These are phyloP conservation scores for Netelia inedita DNA, from an alignment of 2,888 invertebrate genomes.

Conservation along the genomic window DNA sequence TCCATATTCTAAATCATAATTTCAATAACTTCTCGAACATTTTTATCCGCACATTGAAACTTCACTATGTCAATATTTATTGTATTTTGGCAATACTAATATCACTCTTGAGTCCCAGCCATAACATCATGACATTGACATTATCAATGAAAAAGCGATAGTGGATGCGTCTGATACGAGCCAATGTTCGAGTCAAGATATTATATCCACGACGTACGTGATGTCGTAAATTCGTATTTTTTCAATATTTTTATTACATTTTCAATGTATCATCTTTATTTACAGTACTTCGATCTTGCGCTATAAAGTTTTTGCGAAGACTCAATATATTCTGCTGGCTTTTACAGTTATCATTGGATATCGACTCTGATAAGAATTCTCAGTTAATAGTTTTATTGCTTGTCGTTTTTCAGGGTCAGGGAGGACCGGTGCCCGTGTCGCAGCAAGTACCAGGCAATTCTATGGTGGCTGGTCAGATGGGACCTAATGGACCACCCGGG, in stretches of 20 bases:
- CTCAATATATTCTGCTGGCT: conserved; percentile 24
- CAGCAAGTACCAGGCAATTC: conserved; percentile 80
- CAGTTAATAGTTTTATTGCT: conserved; percentile 28
- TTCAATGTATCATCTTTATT: background rate
- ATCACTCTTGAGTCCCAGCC: too few relatives aligned
- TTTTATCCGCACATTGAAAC: background rate
- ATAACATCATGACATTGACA: too few relatives aligned
- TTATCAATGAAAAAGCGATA: conserved; percentile 25
- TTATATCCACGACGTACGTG: conserved; percentile 44
- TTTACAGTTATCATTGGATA: conserved; percentile 15
- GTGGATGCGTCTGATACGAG: conserved; percentile 5
- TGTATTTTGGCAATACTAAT: too few relatives aligned
- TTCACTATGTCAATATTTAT: too few relatives aligned
- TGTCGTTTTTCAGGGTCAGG: conserved; percentile 76
- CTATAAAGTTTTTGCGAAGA: background rate
- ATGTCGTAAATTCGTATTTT: conserved; percentile 46
- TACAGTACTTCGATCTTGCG: conserved; percentile 31
- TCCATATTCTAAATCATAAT: background rate
- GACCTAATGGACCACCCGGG: conserved; percentile 74
- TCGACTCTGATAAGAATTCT: background rate
- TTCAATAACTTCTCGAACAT: background rate
- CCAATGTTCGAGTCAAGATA: background rate
- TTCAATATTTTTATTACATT: background rate
- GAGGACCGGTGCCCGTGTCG: conserved; percentile 78
- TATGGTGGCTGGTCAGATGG: conserved; percentile 76